These are phyloP conservation scores for Hymenochirus boettgeri DNA, from an alignment of 2,113 vertebrate genomes.

Conservation along the genomic window DNA sequence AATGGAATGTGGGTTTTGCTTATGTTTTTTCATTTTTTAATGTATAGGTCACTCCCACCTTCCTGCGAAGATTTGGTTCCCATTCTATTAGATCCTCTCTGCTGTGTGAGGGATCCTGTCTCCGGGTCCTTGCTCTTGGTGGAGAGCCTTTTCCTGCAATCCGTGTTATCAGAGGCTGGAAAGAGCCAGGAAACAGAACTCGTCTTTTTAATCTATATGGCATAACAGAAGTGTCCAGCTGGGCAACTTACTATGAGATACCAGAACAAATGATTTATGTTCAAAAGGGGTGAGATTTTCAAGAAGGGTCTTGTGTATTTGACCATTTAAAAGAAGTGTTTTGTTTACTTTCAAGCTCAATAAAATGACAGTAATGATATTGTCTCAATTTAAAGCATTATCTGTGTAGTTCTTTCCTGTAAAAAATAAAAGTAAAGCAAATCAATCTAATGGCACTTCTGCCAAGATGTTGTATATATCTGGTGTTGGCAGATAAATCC, in stretches of 20 bases:
- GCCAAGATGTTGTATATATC: too few species aligned
- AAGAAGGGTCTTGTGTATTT: too few species aligned
- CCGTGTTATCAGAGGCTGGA: slow-evolving; percentile 74
- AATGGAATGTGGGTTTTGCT: too few species aligned
- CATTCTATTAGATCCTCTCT: slow-evolving; percentile 65
- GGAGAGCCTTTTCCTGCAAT: slow-evolving; percentile 81
- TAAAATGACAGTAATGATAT: too few species aligned
- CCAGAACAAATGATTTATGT: slow-evolving; percentile 63
- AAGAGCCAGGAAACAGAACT: slow-evolving; percentile 75
- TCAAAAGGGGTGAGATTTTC: slow-evolving; percentile 47
- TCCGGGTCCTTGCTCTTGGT: slow-evolving; percentile 85
- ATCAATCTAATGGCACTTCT: too few species aligned
- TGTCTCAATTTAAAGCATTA: too few species aligned
- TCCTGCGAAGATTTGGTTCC: slow-evolving; percentile 79
- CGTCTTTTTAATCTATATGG: slow-evolving; percentile 88
- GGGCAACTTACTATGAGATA: slow-evolving; percentile 80
- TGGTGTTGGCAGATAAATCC: too few species aligned
- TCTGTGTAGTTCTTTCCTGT: too few species aligned
- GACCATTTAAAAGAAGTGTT: too few species aligned
- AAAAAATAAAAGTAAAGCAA: too few species aligned
- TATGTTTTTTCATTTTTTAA: too few species aligned
- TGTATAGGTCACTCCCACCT: slow-evolving; percentile 81
- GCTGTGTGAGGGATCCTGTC: slow-evolving; percentile 68
- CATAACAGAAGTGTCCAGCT: slow-evolving; percentile 93
- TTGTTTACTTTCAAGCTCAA: too few species aligned